Base-by-base conservation (phyloP, 2,888 invertebrate genomes). In the Arenicola marina region DNA sequence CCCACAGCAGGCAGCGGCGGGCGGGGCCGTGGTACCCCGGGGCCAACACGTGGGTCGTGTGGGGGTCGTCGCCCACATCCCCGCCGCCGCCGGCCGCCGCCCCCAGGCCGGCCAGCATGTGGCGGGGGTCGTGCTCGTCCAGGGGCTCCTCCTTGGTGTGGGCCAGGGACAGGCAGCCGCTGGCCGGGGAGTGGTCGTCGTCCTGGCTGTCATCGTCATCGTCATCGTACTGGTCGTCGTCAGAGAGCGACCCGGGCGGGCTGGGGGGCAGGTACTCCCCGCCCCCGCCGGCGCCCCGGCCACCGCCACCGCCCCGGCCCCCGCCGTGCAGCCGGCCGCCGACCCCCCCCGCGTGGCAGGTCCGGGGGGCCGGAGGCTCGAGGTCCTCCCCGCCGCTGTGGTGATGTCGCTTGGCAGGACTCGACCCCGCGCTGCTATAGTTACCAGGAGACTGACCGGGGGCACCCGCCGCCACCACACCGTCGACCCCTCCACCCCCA, bases 1-100 rank as follows among this genome's bases (percentile, higher is more conserved):
- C 96, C 96, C 96, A 97, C 15, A 95, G 89, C 45, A 97, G 86
- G 78, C 96, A 97, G 66, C 92, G 88, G 31, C 83, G 71, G 32
- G 79, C 78, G 18, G 80, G 80, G 28, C 81, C 81, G 66, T 81
- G 81, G 65, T 77, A 78, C 34, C 81, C 81, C 2, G 85, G 85
- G 2, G 84, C 84, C 28, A 84, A 74, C 34, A 84, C 83, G 71
- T 85, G 85, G 0, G 76, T 76, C 34, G 77, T 71, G 61, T 77
- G 76, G 18, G 76, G 77, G 24, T 73, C 73, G 34, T 67, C 32
- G 65, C 61, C 59, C 18, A 26, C 53, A 18, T 15, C 28, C 2
- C 26, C 24, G 29, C 29, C 32, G 26, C 54, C 54, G 28, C 29
- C 28, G 43, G 15, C 44, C 26, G 26, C 33, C 2, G 18, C 24